Percentiles rank a stretch among this genome's conserved stretches.
These are phyloP conservation scores for Drosophila putrida DNA, from an alignment of 2,888 invertebrate genomes.

Conservation along the genomic window DNA sequence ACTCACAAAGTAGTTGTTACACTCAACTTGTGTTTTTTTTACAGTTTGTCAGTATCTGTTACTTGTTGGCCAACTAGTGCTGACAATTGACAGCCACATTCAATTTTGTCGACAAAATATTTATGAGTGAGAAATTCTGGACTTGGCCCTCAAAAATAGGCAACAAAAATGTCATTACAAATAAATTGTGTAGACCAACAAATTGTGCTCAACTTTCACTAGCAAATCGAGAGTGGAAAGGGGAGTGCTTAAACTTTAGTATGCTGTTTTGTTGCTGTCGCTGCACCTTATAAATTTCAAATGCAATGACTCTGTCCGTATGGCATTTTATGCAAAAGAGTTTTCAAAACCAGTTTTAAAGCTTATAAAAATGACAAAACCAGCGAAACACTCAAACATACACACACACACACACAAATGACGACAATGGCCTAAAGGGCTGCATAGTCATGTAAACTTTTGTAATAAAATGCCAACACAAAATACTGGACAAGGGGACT, in stretches of 20 bases:
- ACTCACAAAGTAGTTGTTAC: not conserved
- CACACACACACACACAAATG: slow-evolving; percentile 32
- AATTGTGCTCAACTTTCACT: slow-evolving; percentile 32
- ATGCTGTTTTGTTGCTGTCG: slow-evolving; percentile 27
- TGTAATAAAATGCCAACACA: slow-evolving; percentile 74
- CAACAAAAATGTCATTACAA: slow-evolving; percentile 47
- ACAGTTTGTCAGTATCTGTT: slow-evolving; percentile 19
- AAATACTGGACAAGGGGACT: slow-evolving; percentile 40
- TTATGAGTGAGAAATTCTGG: slow-evolving; percentile 20
- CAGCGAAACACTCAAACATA: slow-evolving; percentile 37
- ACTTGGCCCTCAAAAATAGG: slow-evolving; percentile 17
- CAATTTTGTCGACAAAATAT: slow-evolving; percentile 31
- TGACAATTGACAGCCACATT: slow-evolving; percentile 54
- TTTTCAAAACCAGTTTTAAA: slow-evolving; percentile 49
- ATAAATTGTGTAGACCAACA: slow-evolving; percentile 32
- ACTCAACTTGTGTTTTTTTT: slow-evolving; percentile 4
- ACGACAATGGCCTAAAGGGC: slow-evolving; percentile 56
- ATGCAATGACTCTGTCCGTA: slow-evolving; percentile 53
- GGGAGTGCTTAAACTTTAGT: slow-evolving; percentile 21
- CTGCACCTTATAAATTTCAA: slow-evolving; percentile 59
- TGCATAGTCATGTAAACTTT: slow-evolving; percentile 74
- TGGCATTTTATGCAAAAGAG: slow-evolving; percentile 53
- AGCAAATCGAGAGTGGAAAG: not conserved
- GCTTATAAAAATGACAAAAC: slow-evolving; percentile 73
- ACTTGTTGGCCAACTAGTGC: slow-evolving; percentile 36